These are phyloP conservation scores for Leptinotarsa texana DNA, from an alignment of 1,140 invertebrate genomes.

Conservation along the genomic window DNA sequence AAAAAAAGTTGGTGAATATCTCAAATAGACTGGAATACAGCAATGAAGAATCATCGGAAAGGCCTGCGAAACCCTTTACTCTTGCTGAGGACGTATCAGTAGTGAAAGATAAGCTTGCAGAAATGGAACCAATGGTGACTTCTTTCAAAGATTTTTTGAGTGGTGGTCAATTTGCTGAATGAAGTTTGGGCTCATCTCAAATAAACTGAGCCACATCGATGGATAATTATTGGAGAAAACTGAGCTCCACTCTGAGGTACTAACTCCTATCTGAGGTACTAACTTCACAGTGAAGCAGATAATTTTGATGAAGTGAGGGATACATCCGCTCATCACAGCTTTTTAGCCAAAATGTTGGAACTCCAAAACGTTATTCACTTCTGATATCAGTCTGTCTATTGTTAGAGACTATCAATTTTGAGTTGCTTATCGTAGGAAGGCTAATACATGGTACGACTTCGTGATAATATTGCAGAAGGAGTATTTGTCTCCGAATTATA, in stretches of 20 bases:
- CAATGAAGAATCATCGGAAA: background rate
- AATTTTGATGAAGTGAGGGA: background rate
- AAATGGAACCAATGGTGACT: background rate
- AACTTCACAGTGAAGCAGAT: background rate
- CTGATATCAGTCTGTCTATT: conserved; percentile 43
- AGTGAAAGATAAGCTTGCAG: conserved; percentile 8
- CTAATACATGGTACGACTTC: conserved; percentile 43
- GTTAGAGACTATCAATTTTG: conserved; percentile 47
- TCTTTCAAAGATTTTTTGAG: background rate
- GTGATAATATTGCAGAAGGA: conserved; percentile 33
- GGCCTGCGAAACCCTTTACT: conserved; percentile 13
- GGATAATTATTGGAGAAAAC: background rate
- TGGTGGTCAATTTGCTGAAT: background rate
- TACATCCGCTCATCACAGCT: background rate
- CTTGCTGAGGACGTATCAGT: conserved; percentile 9
- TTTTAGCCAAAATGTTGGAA: background rate
- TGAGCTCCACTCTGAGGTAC: background rate
- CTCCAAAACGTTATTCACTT: conserved; percentile 32
- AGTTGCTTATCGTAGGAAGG: conserved; percentile 26
- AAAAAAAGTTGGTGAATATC: background rate
- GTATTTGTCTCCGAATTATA: conserved; percentile 44
- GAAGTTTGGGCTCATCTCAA: background rate
- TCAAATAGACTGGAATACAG: background rate
- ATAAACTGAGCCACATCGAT: background rate
- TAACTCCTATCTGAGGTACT: background rate